Conservation (phyloP, 37 sponge, comb jelly and placozoan genomes). For the Halisarca cf. caerulea region DNA sequence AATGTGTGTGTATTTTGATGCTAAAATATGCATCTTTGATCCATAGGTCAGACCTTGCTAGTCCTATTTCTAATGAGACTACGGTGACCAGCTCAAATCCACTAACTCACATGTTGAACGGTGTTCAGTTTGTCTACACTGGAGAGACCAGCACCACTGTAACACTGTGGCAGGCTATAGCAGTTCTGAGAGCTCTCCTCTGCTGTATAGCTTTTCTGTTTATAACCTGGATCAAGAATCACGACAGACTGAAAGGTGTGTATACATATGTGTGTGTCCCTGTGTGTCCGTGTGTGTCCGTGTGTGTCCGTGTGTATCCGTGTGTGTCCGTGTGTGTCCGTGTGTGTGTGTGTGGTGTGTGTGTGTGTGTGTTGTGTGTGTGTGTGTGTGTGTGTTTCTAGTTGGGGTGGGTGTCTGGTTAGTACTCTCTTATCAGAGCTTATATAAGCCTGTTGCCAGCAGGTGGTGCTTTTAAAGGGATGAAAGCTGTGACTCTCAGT, state of each 20-base stretch:
- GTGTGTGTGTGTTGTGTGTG: too few species aligned
- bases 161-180: slow-evolving; percentile 39
- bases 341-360: too few species aligned
- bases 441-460: too few species aligned
- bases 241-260: slow-evolving; percentile 65
- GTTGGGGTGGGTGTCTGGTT: too few species aligned
- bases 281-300: too few species aligned
- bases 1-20: background rate
- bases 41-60: background rate
- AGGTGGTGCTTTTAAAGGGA: too few species aligned
- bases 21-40: background rate
- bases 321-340: too few species aligned
- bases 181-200: slow-evolving; percentile 45
- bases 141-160: background rate
- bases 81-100: background rate
- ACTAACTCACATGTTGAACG: slow-evolving; percentile 27
- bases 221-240: slow-evolving; percentile 24
- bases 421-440: too few species aligned
- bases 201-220: slow-evolving; percentile 47
- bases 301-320: too few species aligned
- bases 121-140: slow-evolving; percentile 3
- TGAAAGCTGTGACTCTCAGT: too few species aligned
- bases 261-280: too few species aligned
- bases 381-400: too few species aligned
- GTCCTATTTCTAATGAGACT: background rate